Percentiles rank a stretch among this genome's conserved stretches.
Conservation (phyloP, 2,113 vertebrate species). For the Pseudopipra pipra region DNA sequence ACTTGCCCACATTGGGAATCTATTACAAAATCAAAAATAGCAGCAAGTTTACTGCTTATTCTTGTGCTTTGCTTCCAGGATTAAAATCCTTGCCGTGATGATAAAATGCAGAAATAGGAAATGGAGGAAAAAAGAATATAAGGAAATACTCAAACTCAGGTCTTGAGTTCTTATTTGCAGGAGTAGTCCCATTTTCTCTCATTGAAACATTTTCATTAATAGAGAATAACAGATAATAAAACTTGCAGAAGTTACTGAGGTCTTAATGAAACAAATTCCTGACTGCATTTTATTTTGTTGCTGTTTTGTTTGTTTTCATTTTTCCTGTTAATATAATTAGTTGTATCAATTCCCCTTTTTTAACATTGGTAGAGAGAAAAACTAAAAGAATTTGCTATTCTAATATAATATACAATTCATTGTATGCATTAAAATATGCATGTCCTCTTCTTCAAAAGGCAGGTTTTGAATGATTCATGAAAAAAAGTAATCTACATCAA, state of each 20-base stretch:
- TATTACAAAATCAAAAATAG: not conserved
- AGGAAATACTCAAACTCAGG: not conserved
- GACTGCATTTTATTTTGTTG: not conserved
- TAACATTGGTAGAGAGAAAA: not conserved
- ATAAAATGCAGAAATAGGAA: not conserved
- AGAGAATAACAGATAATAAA: not conserved
- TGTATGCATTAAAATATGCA: conserved; percentile 50
- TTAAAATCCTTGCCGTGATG: not conserved
- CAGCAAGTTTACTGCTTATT: not conserved
- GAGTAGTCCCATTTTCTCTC: not conserved
- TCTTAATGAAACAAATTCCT: not conserved
- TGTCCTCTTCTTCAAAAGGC: conserved; percentile 38
- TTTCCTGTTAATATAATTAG: not conserved
- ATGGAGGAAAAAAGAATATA: not conserved
- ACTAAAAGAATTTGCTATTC: not conserved
- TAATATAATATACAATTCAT: conserved; percentile 21
- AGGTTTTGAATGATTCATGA: conserved; percentile 47
- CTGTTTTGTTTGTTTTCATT: not conserved
- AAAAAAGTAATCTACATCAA: conserved; percentile 59
- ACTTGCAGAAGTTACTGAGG: not conserved
- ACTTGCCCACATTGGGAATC: not conserved
- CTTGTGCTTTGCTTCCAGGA: not conserved
- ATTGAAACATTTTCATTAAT: not conserved
- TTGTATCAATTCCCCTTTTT: not conserved
- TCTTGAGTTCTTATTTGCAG: not conserved